Conservation (phyloP, 2,797 vertebrate genomes). For the Microcaecilia unicolor region DNA sequence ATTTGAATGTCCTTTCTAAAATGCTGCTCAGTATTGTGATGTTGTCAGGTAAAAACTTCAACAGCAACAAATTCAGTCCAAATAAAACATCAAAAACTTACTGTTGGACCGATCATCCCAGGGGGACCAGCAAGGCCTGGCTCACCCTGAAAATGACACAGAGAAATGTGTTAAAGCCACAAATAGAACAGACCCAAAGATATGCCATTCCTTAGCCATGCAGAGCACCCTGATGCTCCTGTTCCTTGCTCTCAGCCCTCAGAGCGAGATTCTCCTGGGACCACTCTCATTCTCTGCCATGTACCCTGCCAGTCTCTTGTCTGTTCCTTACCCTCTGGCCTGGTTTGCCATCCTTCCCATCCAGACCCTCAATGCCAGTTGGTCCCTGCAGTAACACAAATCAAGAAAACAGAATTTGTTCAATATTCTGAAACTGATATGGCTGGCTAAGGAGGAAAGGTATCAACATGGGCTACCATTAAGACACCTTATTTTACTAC, state of each 20-base stretch:
- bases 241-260: too few relatives aligned
- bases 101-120: slow-evolving; percentile 80
- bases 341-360: slow-evolving; percentile 87
- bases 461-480: not conserved
- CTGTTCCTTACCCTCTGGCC: slow-evolving; percentile 68
- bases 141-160: slow-evolving; percentile 84
- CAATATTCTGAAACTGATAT: not conserved
- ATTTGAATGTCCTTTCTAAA: not conserved
- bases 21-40: not conserved
- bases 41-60: not conserved
- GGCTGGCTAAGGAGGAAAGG: not conserved
- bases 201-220: too few relatives aligned
- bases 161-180: too few relatives aligned
- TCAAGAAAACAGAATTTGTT: not conserved
- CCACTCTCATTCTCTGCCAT: too few relatives aligned
- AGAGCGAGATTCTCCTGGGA: too few relatives aligned
- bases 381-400: slow-evolving; percentile 59
- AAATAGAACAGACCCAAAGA: too few relatives aligned
- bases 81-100: slow-evolving; percentile 66
- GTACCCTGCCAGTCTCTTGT: too few relatives aligned
- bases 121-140: slow-evolving; percentile 63
- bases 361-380: slow-evolving; percentile 78
- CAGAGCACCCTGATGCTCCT: too few relatives aligned
- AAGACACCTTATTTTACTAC: too few relatives aligned
- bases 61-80: rapidly evolving